Conservation (phyloP, 1,140 invertebrate genomes). For the Brachionus rotundiformis region DNA sequence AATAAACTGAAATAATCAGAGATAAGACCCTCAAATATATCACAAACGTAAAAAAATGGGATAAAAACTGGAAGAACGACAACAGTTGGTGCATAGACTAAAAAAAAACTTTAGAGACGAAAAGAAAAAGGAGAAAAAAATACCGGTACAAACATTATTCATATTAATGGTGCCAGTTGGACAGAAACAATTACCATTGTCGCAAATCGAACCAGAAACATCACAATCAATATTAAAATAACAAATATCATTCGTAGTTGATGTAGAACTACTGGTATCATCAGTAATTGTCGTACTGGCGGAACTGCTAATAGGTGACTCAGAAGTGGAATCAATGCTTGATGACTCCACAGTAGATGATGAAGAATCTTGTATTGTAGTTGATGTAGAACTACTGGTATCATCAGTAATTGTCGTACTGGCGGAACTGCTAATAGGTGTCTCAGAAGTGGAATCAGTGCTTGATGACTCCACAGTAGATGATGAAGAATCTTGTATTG, state of each 20-base stretch:
- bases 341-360: not conserved
- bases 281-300: no score
- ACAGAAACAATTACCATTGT: not conserved
- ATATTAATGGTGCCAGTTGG: not conserved
- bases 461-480: not conserved
- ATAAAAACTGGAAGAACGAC: not conserved
- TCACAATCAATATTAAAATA: not conserved
- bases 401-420: not conserved
- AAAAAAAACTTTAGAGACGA: not conserved
- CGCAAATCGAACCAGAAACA: not conserved
- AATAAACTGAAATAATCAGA: not conserved
- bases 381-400: not conserved
- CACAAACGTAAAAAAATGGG: not conserved
- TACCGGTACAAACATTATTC: not conserved
- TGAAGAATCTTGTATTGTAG: not conserved
- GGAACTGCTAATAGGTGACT: not conserved
- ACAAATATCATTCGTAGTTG: not conserved
- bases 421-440: not conserved
- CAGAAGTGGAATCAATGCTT: not conserved
- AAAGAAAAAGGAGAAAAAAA: not conserved
- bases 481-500: not conserved
- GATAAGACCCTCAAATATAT: not conserved
- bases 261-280: not conserved
- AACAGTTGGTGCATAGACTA: not conserved
- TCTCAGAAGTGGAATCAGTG: not conserved